Base-by-base conservation (phyloP, 2,888 invertebrate genomes). In the Eudasyphora cyanicolor region DNA sequence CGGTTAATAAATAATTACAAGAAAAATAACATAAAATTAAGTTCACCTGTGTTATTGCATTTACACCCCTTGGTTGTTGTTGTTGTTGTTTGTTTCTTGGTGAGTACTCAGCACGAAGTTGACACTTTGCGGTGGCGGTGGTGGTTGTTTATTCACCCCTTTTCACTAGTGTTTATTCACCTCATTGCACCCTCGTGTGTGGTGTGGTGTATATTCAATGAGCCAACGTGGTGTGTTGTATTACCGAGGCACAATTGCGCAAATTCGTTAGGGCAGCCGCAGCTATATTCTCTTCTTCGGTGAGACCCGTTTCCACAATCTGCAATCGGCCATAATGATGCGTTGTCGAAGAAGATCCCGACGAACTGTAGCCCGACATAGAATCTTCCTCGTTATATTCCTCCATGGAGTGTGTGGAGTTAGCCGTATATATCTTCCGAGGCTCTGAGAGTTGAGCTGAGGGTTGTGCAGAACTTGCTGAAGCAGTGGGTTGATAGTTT, bases 201-300 rank as follows among this genome's bases (percentile, higher is more conserved):
- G 35, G n/a, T 51, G 27, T 1, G 57, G 27, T 17, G 70, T n/a
- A n/a, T n/a, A 77, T 87, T 85, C n/a, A 90, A 67, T 90, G 90
- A 49, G 91, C 91, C 85, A 92, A 89, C 51, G 92, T 92, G 51
- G 92, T 92, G 86, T 92, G 92, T 85, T 92, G 91, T 76, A 92
- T 92, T 86, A 92, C 92, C n/a, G 92, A 92, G 67, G 92, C 91
- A 80, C 92, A 92, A 86, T 92, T 91, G 24, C 92, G 87, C 24
- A 92, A 85, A 86, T 92, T 92, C 2, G 92, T 91, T 45, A 92
- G 83, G 3, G 92, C 92, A 5, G 92, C 90, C 0, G 92, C 92
- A 0, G 92, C 92, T 77, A 92, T 92, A 86, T 92, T 92, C 85
- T 92, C 92, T 86, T 92, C 92, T 84, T 92, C 92, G 14, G 92